phyloP scores from a whole-genome alignment of 2,113 vertebrate species.

The Ascaphus truei region DNA sequence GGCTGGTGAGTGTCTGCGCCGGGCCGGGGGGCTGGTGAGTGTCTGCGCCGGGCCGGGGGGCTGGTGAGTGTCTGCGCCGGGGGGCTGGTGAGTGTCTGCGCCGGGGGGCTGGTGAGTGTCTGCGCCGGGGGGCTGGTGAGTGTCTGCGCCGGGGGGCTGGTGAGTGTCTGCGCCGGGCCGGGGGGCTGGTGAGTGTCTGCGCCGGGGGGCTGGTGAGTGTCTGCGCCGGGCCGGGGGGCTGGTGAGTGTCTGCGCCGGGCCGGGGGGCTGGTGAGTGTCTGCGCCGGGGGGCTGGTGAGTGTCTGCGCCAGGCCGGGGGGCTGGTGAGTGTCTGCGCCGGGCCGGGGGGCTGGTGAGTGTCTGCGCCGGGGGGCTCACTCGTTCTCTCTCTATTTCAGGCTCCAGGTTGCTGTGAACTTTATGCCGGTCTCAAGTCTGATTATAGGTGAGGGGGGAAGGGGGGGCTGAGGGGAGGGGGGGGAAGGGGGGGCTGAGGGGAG shows the following conservation, averaged over 20 bases:
- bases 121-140: slow-evolving; percentile 91
- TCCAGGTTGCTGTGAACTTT: slow-evolving; percentile 94
- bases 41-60: slow-evolving; percentile 85
- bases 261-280: slow-evolving; percentile 88
- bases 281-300: slow-evolving; percentile 93
- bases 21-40: slow-evolving; percentile 95
- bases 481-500: no score
- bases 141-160: no score
- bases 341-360: slow-evolving; percentile 89
- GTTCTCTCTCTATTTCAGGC: slow-evolving; percentile 55
- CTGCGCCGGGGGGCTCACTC: no score
- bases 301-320: no score
- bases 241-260: slow-evolving; percentile 89
- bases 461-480: no score
- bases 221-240: slow-evolving; percentile 84
- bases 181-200: slow-evolving; percentile 92
- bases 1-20: slow-evolving; percentile 87
- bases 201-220: no score
- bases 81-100: no score
- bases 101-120: slow-evolving; percentile 92
- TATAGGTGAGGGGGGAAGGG: slow-evolving; percentile 94
- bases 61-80: slow-evolving; percentile 89
- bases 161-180: slow-evolving; percentile 90
- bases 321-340: slow-evolving; percentile 89
- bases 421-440: slow-evolving; percentile 96